These are phyloP conservation scores for Pararge aegeria DNA, from an alignment of 1,140 invertebrate genomes.

Conservation along the genomic window DNA sequence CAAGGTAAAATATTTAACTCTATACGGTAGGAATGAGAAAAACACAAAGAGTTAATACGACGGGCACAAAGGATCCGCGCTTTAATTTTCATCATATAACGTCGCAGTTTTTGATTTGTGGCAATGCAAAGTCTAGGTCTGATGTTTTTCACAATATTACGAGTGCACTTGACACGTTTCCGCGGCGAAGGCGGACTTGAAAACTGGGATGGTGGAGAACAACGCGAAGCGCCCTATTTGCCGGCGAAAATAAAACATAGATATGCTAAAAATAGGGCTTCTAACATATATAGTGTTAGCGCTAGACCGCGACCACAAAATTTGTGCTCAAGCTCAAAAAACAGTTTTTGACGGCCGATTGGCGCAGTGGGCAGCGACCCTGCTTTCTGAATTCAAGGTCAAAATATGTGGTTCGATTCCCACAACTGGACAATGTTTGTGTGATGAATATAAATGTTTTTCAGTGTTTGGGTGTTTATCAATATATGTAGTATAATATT, in stretches of 20 bases:
- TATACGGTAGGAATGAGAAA: background rate
- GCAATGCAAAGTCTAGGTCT: constrained; percentile 45
- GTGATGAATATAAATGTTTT: too few species aligned
- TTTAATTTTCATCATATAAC: background rate
- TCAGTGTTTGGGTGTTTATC: too few species aligned
- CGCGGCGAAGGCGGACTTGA: constrained; percentile 31
- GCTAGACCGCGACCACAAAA: background rate
- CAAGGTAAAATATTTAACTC: background rate
- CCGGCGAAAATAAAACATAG: constrained; percentile 22
- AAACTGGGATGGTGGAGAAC: constrained; percentile 27
- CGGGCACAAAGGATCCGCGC: background rate
- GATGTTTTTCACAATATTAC: constrained; percentile 44
- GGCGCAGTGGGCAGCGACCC: too few species aligned
- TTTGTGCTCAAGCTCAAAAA: background rate
- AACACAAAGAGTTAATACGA: background rate
- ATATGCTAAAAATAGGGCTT: background rate
- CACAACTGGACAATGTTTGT: too few species aligned
- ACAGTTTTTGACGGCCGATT: too few species aligned
- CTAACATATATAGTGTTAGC: background rate
- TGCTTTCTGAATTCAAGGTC: too few species aligned
- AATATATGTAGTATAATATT: too few species aligned
- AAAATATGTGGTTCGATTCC: too few species aligned
- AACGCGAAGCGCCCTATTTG: constrained; percentile 29
- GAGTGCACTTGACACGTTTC: constrained; percentile 48
- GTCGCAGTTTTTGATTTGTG: constrained; percentile 44